Evolutionary conservation across 2,888 invertebrate species (phyloP).

Genomic region (Tanytarsus gracilentus): DNA sequence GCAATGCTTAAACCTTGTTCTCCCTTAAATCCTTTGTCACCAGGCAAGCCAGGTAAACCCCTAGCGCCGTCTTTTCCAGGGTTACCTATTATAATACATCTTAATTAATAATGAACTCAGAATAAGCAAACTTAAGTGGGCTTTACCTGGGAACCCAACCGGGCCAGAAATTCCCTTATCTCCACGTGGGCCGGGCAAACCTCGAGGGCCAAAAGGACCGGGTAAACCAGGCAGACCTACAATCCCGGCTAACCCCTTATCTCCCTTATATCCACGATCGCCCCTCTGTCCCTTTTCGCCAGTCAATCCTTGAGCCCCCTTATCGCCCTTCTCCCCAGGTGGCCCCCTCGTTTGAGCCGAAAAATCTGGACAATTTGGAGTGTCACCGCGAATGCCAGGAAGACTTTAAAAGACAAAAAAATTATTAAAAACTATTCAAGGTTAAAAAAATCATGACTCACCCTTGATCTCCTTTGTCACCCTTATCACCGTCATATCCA

Average conservation of each 20-base stretch:
- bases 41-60: slow-evolving; percentile 54
- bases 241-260: slow-evolving; percentile 44
- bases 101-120: too few relatives aligned
- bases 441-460: slow-evolving; percentile 40
- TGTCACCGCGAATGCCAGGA: too few relatives aligned
- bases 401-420: too few relatives aligned
- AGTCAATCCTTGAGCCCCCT: slow-evolving; percentile 33
- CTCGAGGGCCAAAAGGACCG: slow-evolving; percentile 59
- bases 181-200: slow-evolving; percentile 67
- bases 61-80: slow-evolving; percentile 53
- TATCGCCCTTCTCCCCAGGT: slow-evolving; percentile 52
- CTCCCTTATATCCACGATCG: slow-evolving; percentile 48
- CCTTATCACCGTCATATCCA: too few relatives aligned
- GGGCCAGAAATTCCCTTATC: slow-evolving; percentile 70
- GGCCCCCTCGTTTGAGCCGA: too few relatives aligned
- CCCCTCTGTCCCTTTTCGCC: slow-evolving; percentile 53
- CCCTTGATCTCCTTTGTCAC: slow-evolving; percentile 54
- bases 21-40: slow-evolving; percentile 58
- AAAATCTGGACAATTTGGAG: too few relatives aligned
- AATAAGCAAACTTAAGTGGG: too few relatives aligned
- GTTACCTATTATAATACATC: too few relatives aligned
- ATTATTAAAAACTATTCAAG: too few relatives aligned
- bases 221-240: slow-evolving; percentile 42
- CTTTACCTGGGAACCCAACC: slow-evolving; percentile 33
- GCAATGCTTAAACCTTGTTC: slow-evolving; percentile 54